Conservation (phyloP, 2,888 invertebrate species). For the Eugnorisma glareosa region DNA sequence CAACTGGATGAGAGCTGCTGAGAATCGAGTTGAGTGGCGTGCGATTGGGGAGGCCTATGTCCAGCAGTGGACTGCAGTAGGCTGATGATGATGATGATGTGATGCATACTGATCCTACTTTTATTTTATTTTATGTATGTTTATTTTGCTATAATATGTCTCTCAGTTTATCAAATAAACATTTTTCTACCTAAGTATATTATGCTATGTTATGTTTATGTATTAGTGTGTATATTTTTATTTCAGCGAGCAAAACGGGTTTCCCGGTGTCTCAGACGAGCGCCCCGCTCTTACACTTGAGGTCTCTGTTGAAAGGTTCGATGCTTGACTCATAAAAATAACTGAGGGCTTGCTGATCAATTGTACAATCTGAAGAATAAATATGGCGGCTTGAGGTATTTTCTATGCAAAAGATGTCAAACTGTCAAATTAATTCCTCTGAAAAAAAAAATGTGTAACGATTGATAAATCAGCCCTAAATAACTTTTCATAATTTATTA, state of each 20-base stretch:
- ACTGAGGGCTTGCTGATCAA: slow-evolving; percentile 5
- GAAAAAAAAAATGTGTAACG: not conserved
- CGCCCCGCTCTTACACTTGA: slow-evolving; percentile 85
- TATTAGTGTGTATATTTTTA: slow-evolving; percentile 61
- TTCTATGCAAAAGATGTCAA: not conserved
- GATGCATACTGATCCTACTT: not conserved
- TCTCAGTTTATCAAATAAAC: not conserved
- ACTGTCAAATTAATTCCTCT: not conserved
- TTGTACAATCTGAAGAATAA: not conserved
- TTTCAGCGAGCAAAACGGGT: slow-evolving; percentile 83
- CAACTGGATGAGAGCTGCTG: too few relatives aligned
- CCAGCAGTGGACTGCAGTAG: too few relatives aligned
- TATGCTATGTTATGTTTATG: slow-evolving; percentile 43
- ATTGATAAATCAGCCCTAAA: slow-evolving; percentile 1
- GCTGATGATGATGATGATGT: too few relatives aligned
- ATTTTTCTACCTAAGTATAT: not conserved
- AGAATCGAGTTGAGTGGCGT: too few relatives aligned
- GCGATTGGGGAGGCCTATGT: too few relatives aligned
- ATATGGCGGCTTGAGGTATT: too few relatives aligned
- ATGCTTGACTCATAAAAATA: slow-evolving; percentile 44
- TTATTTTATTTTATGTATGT: not conserved
- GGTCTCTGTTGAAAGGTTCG: slow-evolving; percentile 88
- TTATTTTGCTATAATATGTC: not conserved
- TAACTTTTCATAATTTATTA: not conserved
- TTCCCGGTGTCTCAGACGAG: slow-evolving; percentile 86